Conservation (phyloP, 2,113 vertebrate species). For the Thamnophis sirtalis region DNA sequence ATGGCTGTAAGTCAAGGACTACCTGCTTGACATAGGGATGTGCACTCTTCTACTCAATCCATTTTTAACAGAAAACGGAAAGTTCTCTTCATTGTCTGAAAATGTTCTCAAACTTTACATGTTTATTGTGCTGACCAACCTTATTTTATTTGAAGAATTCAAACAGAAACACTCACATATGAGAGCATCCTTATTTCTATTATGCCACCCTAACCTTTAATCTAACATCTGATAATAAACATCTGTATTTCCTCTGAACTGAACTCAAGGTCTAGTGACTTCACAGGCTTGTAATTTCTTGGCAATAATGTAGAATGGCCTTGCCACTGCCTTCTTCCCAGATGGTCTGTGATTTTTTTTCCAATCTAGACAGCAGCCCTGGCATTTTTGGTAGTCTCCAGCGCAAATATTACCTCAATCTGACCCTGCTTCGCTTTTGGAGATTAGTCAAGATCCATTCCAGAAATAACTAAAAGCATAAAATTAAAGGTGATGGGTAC, state of each 20-base stretch:
- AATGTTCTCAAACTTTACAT: background rate
- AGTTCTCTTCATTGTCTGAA: background rate
- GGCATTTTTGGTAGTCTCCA: background rate
- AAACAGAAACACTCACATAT: background rate
- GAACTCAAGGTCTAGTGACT: background rate
- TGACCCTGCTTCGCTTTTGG: background rate
- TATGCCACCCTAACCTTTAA: background rate
- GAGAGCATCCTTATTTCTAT: background rate
- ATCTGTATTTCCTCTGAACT: background rate
- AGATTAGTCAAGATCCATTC: background rate
- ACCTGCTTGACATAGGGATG: rapidly evolving
- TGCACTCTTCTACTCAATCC: background rate
- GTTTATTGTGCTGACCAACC: background rate
- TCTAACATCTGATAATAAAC: background rate
- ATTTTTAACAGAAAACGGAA: background rate
- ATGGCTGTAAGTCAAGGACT: background rate
- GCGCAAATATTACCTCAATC: background rate
- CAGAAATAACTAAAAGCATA: background rate
- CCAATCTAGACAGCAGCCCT: background rate
- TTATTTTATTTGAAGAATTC: background rate
- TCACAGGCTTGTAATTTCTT: background rate
- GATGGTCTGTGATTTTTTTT: background rate
- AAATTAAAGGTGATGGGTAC: constrained; percentile 30
- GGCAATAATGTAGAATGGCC: background rate
- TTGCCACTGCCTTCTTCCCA: background rate